Conservation (phyloP, 2,113 vertebrate genomes). For the Salvelinus fontinalis region DNA sequence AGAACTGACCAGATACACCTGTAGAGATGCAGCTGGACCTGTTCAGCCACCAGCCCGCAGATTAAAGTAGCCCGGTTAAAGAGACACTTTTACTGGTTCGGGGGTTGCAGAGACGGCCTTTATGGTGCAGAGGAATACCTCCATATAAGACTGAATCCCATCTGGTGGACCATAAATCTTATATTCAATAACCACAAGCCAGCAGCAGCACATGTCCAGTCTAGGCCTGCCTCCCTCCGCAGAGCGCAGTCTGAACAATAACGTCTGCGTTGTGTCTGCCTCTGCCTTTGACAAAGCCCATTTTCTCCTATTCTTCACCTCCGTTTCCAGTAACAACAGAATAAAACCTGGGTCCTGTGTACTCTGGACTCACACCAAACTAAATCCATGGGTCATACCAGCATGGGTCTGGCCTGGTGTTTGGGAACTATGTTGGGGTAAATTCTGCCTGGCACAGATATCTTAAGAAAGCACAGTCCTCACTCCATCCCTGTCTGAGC, state of each 20-base stretch:
- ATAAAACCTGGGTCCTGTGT: constrained; percentile 19
- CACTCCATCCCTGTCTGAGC: background rate
- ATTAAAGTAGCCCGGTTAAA: constrained; percentile 10
- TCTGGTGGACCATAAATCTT: constrained; percentile 10
- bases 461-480: background rate
- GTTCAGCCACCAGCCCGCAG: background rate
- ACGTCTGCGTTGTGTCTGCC: constrained; percentile 23
- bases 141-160: background rate
- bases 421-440: constrained; percentile 3
- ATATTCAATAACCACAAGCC: constrained; percentile 2
- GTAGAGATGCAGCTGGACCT: constrained; percentile 10
- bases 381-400: constrained; percentile 24
- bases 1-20: constrained; percentile 6
- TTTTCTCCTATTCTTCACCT: background rate
- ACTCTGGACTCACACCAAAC: constrained; percentile 18
- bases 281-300: constrained; percentile 3
- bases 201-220: background rate
- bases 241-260: background rate
- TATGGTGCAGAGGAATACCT: constrained; percentile 3
- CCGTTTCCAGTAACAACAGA: constrained; percentile 32
- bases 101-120: background rate
- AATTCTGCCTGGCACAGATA: background rate
- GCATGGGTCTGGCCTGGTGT: constrained; percentile 12
- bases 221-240: background rate
- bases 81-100: background rate